Percentiles rank a stretch among this genome's conserved stretches.
Evolutionary conservation across 2,888 invertebrate species (phyloP).

Genomic region (Xestoiulus laeticollis): DNA sequence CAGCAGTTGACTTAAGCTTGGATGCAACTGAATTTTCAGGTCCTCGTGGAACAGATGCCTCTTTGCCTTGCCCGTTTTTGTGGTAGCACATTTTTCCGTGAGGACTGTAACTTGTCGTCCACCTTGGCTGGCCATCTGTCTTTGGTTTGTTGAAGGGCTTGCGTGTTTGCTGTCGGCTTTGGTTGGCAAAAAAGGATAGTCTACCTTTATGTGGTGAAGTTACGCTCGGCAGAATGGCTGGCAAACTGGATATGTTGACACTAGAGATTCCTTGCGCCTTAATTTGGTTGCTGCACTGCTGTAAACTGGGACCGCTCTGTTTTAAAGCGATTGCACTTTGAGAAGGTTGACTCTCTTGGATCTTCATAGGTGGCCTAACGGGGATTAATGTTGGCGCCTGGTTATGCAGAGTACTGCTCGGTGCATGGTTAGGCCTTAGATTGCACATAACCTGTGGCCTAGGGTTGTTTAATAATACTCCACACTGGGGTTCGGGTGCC

Average conservation of each 20-base stretch:
- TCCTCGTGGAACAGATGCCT: not conserved
- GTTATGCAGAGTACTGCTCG: not conserved
- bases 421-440: not conserved
- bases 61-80: not conserved
- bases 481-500: not conserved
- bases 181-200: not conserved
- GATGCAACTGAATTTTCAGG: not conserved
- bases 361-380: not conserved
- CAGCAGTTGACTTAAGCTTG: not conserved
- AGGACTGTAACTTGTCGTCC: not conserved
- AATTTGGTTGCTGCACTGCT: not conserved
- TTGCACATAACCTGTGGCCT: not conserved
- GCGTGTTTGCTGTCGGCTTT: not conserved
- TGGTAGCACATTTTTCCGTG: slow-evolving; percentile 8
- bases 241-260: not conserved
- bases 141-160: not conserved
- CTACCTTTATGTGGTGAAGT: not conserved
- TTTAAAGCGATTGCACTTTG: not conserved
- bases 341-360: not conserved
- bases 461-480: not conserved
- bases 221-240: no score
- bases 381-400: not conserved
- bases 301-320: not conserved
- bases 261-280: not conserved
- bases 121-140: not conserved